phyloP scores from a whole-genome alignment of 2,888 invertebrate genomes.

The Uropetala carovei region DNA sequence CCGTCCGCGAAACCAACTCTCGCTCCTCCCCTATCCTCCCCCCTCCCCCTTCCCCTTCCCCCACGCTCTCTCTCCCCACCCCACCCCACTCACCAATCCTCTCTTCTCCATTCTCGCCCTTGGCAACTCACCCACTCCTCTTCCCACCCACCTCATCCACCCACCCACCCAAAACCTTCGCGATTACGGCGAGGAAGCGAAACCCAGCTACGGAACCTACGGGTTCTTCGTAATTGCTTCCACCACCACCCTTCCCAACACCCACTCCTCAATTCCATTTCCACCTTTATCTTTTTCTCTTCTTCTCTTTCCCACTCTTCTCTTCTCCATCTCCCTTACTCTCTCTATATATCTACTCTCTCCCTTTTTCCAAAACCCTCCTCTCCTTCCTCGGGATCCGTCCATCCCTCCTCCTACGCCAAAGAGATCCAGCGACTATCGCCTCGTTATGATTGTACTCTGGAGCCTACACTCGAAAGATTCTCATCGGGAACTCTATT shows the following conservation, averaged over 20 bases:
- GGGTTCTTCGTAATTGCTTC: background rate
- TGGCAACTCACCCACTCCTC: background rate
- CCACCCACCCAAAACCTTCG: background rate
- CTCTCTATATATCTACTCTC: background rate
- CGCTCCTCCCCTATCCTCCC: background rate
- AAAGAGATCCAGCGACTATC: conserved; percentile 25
- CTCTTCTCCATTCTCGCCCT: background rate
- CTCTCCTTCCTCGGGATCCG: background rate
- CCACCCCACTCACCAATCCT: background rate
- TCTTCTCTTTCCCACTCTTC: too few species aligned
- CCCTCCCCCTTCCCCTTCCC: background rate
- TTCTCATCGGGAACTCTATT: conserved; percentile 34
- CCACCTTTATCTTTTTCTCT: too few species aligned
- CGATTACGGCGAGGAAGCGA: conserved; percentile 10
- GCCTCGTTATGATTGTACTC: conserved; percentile 55
- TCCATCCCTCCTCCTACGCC: background rate
- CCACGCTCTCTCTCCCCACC: too few species aligned
- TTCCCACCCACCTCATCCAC: too few species aligned
- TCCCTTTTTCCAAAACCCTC: too few species aligned
- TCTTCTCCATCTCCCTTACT: background rate
- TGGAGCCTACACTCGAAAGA: conserved; percentile 45
- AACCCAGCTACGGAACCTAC: background rate
- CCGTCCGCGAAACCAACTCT: background rate
- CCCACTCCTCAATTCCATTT: too few species aligned
- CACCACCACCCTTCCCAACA: background rate